Percentiles rank a stretch among this genome's conserved stretches.
phyloP scores from a whole-genome alignment of 2,113 vertebrate genomes.

The Corythornis madagascariensis region DNA sequence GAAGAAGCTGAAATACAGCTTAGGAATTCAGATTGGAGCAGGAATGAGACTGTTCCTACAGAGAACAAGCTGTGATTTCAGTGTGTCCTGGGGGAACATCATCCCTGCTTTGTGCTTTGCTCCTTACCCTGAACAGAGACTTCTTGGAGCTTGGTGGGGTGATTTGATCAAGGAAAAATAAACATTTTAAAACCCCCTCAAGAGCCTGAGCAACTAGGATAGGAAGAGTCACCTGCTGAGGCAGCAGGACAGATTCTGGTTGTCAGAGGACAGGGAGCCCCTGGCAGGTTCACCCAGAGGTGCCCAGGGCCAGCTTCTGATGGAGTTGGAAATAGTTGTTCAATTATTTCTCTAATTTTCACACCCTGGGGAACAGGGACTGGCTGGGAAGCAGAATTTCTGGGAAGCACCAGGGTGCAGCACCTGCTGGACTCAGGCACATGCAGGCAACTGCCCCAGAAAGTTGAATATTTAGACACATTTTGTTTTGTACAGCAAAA shows the following conservation, averaged over 20 bases:
- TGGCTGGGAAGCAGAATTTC: background rate
- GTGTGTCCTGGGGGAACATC: background rate
- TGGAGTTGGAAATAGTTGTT: background rate
- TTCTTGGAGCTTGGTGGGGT: background rate
- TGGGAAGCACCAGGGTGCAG: background rate
- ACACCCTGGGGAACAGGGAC: background rate
- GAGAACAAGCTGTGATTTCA: background rate
- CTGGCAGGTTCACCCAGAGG: background rate
- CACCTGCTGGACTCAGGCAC: background rate
- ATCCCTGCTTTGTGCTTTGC: background rate
- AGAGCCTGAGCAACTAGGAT: accelerated
- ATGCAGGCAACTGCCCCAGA: background rate
- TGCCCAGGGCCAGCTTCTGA: background rate
- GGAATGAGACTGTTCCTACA: background rate
- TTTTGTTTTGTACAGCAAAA: background rate
- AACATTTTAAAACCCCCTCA: background rate
- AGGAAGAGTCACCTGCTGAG: background rate
- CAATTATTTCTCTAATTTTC: background rate
- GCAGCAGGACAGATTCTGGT: background rate
- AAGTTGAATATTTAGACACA: background rate
- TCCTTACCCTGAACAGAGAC: background rate
- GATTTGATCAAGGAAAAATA: background rate
- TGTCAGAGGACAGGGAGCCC: background rate
- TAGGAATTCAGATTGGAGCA: background rate
- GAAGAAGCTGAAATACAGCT: background rate